Base-by-base conservation (phyloP, 2,888 invertebrate species). In the Barypeithes pellucidus region DNA sequence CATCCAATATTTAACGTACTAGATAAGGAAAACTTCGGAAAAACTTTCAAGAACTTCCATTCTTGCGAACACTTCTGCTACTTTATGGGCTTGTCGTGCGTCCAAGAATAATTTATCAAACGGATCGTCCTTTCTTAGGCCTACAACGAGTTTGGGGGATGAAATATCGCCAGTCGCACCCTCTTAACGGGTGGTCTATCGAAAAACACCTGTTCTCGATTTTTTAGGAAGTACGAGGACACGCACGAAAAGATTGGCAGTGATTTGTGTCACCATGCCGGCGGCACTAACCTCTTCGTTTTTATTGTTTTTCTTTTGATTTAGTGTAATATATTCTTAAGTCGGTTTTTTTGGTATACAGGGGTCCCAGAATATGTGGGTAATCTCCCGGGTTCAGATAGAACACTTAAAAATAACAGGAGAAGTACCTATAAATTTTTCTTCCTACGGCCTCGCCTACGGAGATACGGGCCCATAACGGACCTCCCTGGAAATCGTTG, bases 51-150 rank as follows among this genome's bases (percentile, higher is more conserved):
- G 57, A 69, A 72, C 72, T 66, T 67, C 72, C 68, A 75, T 73
- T 75, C 60, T 57, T 36, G 36, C 29, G 50, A 71, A 72, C 72
- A 63, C 63, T 57, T 67, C 52, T 63, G 70, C 67, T 67, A 63
- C 72, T 75, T 75, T 75, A 75, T 75, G 71, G 75, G 63, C 63
- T 62, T 72, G 75, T 75, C 75, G 71, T 63, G 72, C 63, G 75
- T 71, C 72, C 71, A 33, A 63, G 45, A 68, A 75, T 75, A 75
- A 75, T 75, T 75, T 71, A 75, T 75, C 75, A 71, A 75, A 71
- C 67, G 68, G 72, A 67, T 75, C 71, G 71, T 67, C 67, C 67
- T 72, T 66, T 60, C 72, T 59, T 45, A 57, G 45, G 54, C 66
- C 61, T 67, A 71, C 59, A 50, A 57, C 50, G 54, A 47, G 36